phyloP scores from a whole-genome alignment of 2,113 vertebrate species.

The Atlantisia rogersi region DNA sequence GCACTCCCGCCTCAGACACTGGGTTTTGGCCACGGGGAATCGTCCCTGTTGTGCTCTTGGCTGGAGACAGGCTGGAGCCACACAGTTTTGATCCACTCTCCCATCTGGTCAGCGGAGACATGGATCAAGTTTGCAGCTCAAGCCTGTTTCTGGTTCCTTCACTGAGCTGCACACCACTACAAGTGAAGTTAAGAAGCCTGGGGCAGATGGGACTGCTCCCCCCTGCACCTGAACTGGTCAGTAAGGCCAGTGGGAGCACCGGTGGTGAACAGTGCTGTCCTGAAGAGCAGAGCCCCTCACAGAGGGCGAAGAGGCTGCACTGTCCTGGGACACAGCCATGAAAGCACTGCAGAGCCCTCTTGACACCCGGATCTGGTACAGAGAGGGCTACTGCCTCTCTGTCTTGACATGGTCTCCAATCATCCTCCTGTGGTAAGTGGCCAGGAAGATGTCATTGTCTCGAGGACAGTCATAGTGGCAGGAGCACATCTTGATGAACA shows the following conservation, averaged over 20 bases:
- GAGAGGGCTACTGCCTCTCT: neutral
- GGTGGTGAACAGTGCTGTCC: neutral
- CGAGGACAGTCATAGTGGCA: slow-evolving; percentile 79
- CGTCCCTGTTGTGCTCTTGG: accelerated
- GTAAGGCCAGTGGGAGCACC: neutral
- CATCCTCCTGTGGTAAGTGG: slow-evolving; percentile 70
- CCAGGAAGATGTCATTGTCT: slow-evolving; percentile 80
- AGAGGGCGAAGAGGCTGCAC: neutral
- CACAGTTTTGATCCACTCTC: neutral
- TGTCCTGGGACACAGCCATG: neutral
- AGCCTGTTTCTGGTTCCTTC: neutral
- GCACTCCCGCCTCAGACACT: neutral
- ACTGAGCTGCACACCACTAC: neutral
- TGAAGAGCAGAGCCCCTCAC: neutral
- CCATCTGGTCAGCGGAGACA: neutral
- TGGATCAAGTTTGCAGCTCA: neutral
- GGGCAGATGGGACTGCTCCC: neutral
- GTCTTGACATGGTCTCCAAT: slow-evolving; percentile 68
- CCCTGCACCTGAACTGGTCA: accelerated
- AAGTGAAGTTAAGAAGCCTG: neutral
- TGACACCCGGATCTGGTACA: neutral
- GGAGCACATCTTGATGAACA: slow-evolving; percentile 82
- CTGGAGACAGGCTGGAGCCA: neutral
- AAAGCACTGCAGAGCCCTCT: neutral
- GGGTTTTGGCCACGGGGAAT: neutral